Conservation (phyloP, 2,888 invertebrate species). For the Euzophera pinguis region DNA sequence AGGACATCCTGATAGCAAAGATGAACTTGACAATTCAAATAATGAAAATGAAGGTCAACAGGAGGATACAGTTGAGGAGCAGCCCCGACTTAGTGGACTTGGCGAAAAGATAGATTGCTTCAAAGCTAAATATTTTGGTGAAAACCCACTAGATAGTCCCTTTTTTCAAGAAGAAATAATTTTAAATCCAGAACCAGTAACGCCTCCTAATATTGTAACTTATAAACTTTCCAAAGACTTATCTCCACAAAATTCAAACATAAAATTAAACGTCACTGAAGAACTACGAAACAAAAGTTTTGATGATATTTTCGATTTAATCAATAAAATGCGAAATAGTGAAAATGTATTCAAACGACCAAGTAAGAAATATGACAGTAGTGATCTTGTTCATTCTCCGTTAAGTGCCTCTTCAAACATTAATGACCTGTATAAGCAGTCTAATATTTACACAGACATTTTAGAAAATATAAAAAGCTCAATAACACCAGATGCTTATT, state of each 20-base stretch:
- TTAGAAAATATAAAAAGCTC: conserved; percentile 60
- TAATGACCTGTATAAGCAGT: conserved; percentile 29
- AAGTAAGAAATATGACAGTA: conserved; percentile 22
- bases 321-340: conserved; percentile 36
- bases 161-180: conserved; percentile 82
- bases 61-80: conserved; percentile 43
- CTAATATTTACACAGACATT: conserved; percentile 68
- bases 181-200: conserved; percentile 65
- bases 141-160: conserved; percentile 87
- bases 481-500: conserved; percentile 15
- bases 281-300: conserved; percentile 22
- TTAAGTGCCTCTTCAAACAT: conserved; percentile 17
- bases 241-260: conserved; percentile 19
- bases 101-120: conserved; percentile 88
- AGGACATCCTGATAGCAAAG: conserved; percentile 47
- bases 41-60: conserved; percentile 26
- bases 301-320: conserved; percentile 31
- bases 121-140: conserved; percentile 86
- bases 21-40: conserved; percentile 41
- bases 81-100: conserved; percentile 79
- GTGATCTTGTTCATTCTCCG: conserved; percentile 17
- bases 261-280: conserved; percentile 15
- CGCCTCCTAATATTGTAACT: conserved; percentile 33
- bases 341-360: conserved; percentile 26
- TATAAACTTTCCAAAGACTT: conserved; percentile 31